Base-by-base conservation (phyloP, 2,797 vertebrate species). In the Neostethus bicornis region DNA sequence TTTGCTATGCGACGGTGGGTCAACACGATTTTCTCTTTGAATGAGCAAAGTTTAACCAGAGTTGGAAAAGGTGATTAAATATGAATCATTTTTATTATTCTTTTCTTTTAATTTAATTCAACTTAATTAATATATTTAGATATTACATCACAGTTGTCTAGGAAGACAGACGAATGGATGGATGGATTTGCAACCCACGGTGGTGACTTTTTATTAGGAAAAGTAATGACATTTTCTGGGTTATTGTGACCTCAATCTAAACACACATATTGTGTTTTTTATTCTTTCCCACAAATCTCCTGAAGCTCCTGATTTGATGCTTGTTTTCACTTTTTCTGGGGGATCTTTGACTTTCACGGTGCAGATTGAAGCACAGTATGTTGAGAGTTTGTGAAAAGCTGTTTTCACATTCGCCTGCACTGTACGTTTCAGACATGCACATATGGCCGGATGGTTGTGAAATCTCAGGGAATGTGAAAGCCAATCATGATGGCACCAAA, bases 311-410 rank as follows among this genome's bases (percentile, higher is more conserved):
- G 19, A 38, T 7, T 38, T 19, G 17, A 10, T 3, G 3, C 37
- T 20, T 39, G 16, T 39, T 16, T 8, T 4, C 4, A 19, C 9
- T 38, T 19, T 14, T 42, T 19, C n/a, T 16, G 19, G 24, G n/a
- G 24, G 3, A 32, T 52, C 7, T 35, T 29, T 60, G 52, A 46
- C 16, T 34, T 50, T 63, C 8, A 14, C 54, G 59, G n/a, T 44
- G 23, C 74, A 78, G 70, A 69, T 41, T 51, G 69, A 51, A 55
- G 53, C 5, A 12, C 51, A 60, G 62, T 68, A 32, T 70, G 43
- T 38, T 64, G 37, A 50, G 42, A 45, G 45, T 45, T 67, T 58
- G 39, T 47, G 7, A 11, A 63, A 58, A 70, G 29, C 62, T 46
- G 59, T 67, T 52, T 61, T 56, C 55, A 60, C 39, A 24, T 61